Evolutionary conservation across 2,113 vertebrate genomes (phyloP).

Genomic region (Galemys pyrenaicus): DNA sequence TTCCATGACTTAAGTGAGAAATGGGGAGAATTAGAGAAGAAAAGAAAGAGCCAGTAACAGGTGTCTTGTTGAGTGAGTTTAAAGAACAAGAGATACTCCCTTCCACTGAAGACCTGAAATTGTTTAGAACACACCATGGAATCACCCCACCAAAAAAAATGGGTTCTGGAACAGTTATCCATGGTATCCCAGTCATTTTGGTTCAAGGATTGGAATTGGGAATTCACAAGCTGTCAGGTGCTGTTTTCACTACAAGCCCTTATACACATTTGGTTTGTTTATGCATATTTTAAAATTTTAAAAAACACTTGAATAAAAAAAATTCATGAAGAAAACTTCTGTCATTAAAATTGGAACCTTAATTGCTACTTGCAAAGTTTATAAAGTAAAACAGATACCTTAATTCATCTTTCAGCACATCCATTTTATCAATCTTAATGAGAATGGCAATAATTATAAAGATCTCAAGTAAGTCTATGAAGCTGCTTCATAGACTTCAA

Average conservation of each 20-base stretch:
- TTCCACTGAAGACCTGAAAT: not conserved
- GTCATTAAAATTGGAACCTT: too few relatives aligned
- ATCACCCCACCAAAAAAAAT: too few relatives aligned
- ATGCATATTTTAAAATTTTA: not conserved
- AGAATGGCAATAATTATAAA: not conserved
- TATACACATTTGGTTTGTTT: not conserved
- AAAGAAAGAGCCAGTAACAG: not conserved
- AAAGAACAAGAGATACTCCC: not conserved
- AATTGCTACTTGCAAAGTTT: not conserved
- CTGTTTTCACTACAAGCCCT: not conserved
- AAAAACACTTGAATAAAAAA: not conserved
- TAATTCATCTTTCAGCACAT: not conserved
- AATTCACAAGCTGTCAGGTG: not conserved
- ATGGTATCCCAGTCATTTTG: not conserved
- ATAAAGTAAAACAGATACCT: not conserved
- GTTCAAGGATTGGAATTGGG: not conserved
- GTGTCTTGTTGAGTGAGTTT: not conserved
- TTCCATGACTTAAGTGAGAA: not conserved
- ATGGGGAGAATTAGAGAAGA: not conserved
- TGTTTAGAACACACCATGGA: not conserved
- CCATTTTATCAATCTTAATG: not conserved
- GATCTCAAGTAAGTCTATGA: not conserved
- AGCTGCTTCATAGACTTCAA: slow-evolving; percentile 7
- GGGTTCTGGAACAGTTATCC: not conserved
- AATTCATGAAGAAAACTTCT: slow-evolving; percentile 9